Percentiles rank a stretch among this genome's conserved stretches.
Evolutionary conservation across 2,888 invertebrate species (phyloP).

Genomic region (Sclerodermus sp.): DNA sequence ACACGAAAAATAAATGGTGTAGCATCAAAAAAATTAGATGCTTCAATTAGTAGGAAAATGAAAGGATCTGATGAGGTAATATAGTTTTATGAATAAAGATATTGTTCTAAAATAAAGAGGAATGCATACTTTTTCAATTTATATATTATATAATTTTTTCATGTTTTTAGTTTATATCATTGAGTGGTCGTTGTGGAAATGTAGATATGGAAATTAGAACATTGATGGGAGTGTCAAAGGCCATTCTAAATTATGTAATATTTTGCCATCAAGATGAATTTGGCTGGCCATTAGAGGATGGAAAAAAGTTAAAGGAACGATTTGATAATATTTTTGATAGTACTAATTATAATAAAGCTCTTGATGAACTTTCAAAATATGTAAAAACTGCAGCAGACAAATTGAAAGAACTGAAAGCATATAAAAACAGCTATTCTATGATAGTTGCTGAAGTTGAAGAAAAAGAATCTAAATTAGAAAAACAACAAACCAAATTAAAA

Average conservation of each 20-base stretch:
- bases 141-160: not conserved
- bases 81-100: conserved; percentile 1
- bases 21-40: conserved; percentile 70
- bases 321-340: conserved; percentile 99
- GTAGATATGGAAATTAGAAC: conserved; percentile 72
- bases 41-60: conserved; percentile 29
- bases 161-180: conserved; percentile 47
- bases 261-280: conserved; percentile 99
- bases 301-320: conserved; percentile 87
- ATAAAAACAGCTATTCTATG: conserved; percentile 60
- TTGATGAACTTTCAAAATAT: conserved; percentile 72
- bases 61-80: conserved; percentile 32
- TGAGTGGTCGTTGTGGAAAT: conserved; percentile 72
- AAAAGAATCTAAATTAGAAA: conserved; percentile 65
- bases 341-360: conserved; percentile 85
- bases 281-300: conserved; percentile 94
- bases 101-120: no score
- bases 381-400: conserved; percentile 59
- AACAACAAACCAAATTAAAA: conserved; percentile 66
- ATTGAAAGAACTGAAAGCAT: conserved; percentile 20
- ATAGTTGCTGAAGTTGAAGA: conserved; percentile 66
- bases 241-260: conserved; percentile 93
- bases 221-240: conserved; percentile 84
- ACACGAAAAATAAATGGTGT: conserved; percentile 63
- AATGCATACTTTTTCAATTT: no score